Conservation (phyloP, 2,888 invertebrate species). For the Papilio gigon region DNA sequence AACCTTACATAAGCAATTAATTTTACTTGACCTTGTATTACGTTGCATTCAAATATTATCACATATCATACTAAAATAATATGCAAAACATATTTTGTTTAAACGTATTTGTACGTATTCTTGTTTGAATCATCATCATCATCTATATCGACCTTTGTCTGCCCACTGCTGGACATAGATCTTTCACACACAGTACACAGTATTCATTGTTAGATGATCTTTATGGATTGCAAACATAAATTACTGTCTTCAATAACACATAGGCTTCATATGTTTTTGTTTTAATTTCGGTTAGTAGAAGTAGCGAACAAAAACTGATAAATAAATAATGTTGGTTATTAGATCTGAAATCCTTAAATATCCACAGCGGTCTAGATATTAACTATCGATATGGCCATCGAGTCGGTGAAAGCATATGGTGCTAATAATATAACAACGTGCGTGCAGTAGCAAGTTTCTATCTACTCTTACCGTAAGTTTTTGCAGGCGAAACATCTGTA, state of each 20-base stretch:
- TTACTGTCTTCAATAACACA: too few species aligned
- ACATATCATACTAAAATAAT: too few species aligned
- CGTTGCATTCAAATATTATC: conserved; percentile 28
- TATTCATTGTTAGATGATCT: too few species aligned
- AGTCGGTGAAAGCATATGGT: background rate
- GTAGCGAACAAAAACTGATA: background rate
- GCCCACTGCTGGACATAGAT: too few species aligned
- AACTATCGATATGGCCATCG: background rate
- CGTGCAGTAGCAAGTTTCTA: conserved; percentile 3
- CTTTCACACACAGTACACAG: too few species aligned
- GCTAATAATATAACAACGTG: background rate
- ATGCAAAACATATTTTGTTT: too few species aligned
- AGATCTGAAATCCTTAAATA: background rate
- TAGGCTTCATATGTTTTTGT: too few species aligned
- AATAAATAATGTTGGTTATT: background rate
- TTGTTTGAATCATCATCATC: too few species aligned
- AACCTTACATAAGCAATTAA: conserved; percentile 12
- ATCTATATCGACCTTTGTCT: too few species aligned
- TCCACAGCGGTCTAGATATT: background rate
- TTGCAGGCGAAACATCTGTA: background rate
- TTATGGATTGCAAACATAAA: too few species aligned
- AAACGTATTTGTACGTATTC: too few species aligned
- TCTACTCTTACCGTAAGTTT: background rate
- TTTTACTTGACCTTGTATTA: conserved; percentile 5
- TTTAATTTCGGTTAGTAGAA: too few species aligned